Base-by-base conservation (phyloP, 2,113 vertebrate genomes). In the Tilapia sparmanii region DNA sequence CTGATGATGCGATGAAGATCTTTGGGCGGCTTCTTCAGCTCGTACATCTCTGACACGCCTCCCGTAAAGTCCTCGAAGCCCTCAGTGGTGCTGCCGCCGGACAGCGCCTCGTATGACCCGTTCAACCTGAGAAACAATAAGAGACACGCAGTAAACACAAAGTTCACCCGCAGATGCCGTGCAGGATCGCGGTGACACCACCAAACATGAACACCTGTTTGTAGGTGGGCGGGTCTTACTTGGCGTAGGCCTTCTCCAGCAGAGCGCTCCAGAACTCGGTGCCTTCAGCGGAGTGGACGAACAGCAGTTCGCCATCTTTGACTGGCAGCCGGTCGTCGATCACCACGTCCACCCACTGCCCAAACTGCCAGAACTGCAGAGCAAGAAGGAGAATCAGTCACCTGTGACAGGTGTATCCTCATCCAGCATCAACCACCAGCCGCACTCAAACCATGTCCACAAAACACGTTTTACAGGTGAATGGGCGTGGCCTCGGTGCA, bases 51-150 rank as follows among this genome's bases (percentile, higher is more conserved):
- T 0, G 97, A 91, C 82, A 99, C 95, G 0, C 98, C 98, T 0
- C 98, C 98, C 0, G 98, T 98, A 76, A 99, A 98, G 86, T 99
- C 98, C 94, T 98, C 98, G 0, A 99, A 98, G 18, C 97, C 98
- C 55, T 99, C 98, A 0, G 96, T 96, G 59, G 97, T 98, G 96
- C 95, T 97, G 89, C 98, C 98, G 0, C 98, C 98, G 0, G 97
- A 95, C 31, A 99, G 92, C 0, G 97, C 96, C 93, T 98, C 98
- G 0, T 99, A 99, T 13, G 97, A 98, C 4, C 97, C 97, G 0
- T 96, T 98, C 87, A 98, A 26, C 94, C 98, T 98, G 4, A 1
- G 35, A 7, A 80, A 57, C 82, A 33, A 81, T 12, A 47, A 59
- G 2, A 71, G 4, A 19, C 9, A 1, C 1, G 10, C 24, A 47